Base-by-base conservation (phyloP, 2,113 vertebrate genomes). In the Grammomys dolichurus region DNA sequence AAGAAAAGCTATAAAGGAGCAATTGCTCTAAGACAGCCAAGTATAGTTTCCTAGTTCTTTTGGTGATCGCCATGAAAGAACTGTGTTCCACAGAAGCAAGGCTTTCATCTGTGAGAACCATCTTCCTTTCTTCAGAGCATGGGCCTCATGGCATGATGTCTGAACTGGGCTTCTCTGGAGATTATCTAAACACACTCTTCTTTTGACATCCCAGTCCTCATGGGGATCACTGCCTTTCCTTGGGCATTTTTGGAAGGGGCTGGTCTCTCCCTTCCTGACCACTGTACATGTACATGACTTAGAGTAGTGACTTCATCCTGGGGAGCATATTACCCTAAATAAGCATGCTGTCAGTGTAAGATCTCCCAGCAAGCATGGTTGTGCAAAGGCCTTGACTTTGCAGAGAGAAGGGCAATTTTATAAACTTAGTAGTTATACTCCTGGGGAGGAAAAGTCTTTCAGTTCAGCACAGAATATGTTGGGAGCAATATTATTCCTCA, bases 11-110 rank as follows among this genome's bases (percentile, higher is more conserved):
- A 58, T 80, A 65, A 65, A 19, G 16, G 7, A 75, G 13, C 19
- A n/a, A 26, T 26, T 65, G 1, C 75, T 63, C 58, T 75, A 36
- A 19, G n/a, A 24, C 17, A 60, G 24, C 11, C 72, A 56, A 14
- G 7, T 6, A 70, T 36, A 43, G 4, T 24, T n/a, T 81, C 26
- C 65, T 63, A 46, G 13, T 7, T n/a, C 16, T 56, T 90, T 36
- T 54, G 31, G 14, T 63, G 36, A n/a, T 36, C 82, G 89, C 13
- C 43, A n/a, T 2, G 1, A 24, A 87, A 8, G 51, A 36, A 48
- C 8, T 26, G n/a, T 36, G 5, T 77, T 67, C 56, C 19, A 4
- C 0, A 17, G 16, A 51, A 1, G n/a, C 48, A 40, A 0, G 3
- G 14, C 0, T 43, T 93, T 73, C 31, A 69, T 16, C 48, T 20